phyloP scores from a whole-genome alignment of 2,888 invertebrate species.

The Watsonalla cultraria region DNA sequence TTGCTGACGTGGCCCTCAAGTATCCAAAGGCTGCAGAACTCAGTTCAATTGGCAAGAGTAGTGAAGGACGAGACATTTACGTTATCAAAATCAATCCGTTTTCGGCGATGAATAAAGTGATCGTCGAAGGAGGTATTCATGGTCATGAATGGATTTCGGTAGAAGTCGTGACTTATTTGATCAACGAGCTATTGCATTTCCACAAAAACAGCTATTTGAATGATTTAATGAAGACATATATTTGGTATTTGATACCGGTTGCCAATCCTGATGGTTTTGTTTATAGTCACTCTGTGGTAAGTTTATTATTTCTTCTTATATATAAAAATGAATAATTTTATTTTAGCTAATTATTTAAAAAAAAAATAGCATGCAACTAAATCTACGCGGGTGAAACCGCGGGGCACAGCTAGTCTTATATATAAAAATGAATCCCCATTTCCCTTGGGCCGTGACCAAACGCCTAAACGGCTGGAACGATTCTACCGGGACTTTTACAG shows the following conservation, averaged over 20 bases:
- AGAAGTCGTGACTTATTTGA: constrained; percentile 79
- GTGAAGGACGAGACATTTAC: constrained; percentile 60
- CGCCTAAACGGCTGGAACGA: too few relatives aligned
- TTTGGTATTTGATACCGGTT: constrained; percentile 85
- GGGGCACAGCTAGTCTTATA: too few relatives aligned
- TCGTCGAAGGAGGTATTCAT: constrained; percentile 82
- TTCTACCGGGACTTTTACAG: too few relatives aligned
- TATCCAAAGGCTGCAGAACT: constrained; percentile 57
- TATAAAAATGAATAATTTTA: too few relatives aligned
- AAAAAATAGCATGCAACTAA: too few relatives aligned
- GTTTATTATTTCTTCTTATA: too few relatives aligned
- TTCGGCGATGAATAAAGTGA: constrained; percentile 54
- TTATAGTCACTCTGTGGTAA: constrained; percentile 37
- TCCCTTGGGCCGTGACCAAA: too few relatives aligned
- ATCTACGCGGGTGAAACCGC: too few relatives aligned
- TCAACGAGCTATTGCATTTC: constrained; percentile 66
- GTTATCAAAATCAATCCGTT: constrained; percentile 31
- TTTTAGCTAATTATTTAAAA: too few relatives aligned
- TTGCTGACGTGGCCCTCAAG: constrained; percentile 60
- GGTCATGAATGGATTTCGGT: constrained; percentile 86
- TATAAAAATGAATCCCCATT: too few relatives aligned
- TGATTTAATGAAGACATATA: constrained; percentile 61
- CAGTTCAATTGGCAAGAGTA: constrained; percentile 55
- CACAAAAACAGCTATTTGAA: constrained; percentile 44
- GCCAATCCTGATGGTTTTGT: constrained; percentile 87